Evolutionary conservation across 2,113 vertebrate genomes (phyloP).

Genomic region (Burhinus bistriatus): DNA sequence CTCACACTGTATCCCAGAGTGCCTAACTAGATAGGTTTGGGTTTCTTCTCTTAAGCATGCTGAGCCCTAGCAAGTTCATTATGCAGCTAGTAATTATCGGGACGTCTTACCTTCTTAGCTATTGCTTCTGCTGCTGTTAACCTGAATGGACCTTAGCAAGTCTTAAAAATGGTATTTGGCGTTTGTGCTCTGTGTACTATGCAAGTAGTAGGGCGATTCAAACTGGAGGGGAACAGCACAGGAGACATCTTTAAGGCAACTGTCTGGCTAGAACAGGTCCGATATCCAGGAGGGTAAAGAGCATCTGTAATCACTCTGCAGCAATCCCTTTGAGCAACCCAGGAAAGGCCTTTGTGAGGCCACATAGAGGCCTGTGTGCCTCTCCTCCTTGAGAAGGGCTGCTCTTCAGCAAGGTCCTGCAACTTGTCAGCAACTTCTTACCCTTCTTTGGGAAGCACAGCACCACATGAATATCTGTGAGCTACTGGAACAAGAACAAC

Average conservation of each 20-base stretch:
- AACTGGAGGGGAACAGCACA: neutral
- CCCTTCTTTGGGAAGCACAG: neutral
- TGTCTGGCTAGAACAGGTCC: neutral
- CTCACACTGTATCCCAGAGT: rapidly evolving
- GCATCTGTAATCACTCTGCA: neutral
- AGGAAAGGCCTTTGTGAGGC: neutral
- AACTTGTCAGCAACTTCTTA: neutral
- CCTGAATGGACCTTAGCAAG: neutral
- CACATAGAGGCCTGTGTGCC: neutral
- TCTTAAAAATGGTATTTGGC: neutral
- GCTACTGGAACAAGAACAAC: neutral
- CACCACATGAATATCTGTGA: neutral
- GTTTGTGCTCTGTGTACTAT: neutral
- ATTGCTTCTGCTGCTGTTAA: neutral
- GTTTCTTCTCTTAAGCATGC: neutral
- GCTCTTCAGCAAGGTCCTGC: neutral
- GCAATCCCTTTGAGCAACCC: neutral
- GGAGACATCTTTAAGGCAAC: neutral
- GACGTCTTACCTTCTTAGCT: neutral
- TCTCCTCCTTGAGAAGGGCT: neutral
- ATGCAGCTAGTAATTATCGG: neutral
- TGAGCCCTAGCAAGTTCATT: neutral
- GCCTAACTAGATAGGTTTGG: neutral
- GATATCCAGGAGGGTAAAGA: neutral
- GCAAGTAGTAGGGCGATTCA: neutral